Evolutionary conservation across 2,113 vertebrate species (phyloP).

Genomic region (Pithys albifrons): DNA sequence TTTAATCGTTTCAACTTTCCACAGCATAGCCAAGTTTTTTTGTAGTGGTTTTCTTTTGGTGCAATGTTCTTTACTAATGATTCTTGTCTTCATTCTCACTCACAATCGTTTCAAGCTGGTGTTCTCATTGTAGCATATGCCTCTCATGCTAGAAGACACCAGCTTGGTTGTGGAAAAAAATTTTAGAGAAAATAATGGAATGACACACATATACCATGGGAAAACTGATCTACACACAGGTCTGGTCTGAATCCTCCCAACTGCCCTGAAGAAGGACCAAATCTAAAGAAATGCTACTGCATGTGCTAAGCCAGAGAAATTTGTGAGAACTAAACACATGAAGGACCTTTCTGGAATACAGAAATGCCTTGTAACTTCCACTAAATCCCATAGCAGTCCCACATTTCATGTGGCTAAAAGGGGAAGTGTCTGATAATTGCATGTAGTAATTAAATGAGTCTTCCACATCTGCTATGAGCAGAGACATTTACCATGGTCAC

Average conservation of each 20-base stretch:
- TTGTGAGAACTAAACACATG: background rate
- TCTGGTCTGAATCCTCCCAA: background rate
- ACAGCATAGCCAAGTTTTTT: background rate
- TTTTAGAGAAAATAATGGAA: background rate
- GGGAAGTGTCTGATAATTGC: background rate
- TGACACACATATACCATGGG: background rate
- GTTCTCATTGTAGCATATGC: background rate
- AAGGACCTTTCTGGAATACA: background rate
- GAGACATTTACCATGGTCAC: accelerated
- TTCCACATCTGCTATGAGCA: background rate
- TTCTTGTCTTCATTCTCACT: background rate
- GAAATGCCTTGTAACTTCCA: background rate
- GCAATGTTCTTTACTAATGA: background rate
- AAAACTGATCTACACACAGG: background rate
- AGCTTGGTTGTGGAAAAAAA: background rate
- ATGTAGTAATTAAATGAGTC: background rate
- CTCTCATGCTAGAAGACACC: background rate
- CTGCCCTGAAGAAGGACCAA: background rate
- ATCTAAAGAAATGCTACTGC: background rate
- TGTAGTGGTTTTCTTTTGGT: background rate
- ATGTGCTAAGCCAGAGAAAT: background rate
- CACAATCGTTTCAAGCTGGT: background rate
- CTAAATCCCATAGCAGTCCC: background rate
- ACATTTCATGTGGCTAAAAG: background rate
- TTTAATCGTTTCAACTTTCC: constrained; percentile 36